Evolutionary conservation across 2,797 vertebrate species (phyloP).

Genomic region (Amniataba percoides): DNA sequence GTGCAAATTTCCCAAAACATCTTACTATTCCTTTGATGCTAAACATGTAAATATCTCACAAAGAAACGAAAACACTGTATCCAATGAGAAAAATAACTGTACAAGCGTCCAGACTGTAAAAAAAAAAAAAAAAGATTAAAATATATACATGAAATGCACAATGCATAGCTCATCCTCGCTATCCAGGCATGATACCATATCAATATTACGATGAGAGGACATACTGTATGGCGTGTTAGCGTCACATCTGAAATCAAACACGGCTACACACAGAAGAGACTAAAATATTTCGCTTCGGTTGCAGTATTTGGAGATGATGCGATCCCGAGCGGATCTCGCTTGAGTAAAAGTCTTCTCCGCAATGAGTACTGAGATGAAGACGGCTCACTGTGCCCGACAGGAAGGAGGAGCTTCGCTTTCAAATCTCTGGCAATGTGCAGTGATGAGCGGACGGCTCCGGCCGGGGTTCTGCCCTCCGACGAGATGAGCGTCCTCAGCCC

Average conservation of each 20-base stretch:
- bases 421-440: constrained; percentile 83
- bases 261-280: constrained; percentile 67
- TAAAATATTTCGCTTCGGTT: constrained; percentile 55
- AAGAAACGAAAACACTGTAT: constrained; percentile 50
- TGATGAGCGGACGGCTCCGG: constrained; percentile 88
- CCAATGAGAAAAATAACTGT: constrained; percentile 67
- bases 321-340: constrained; percentile 38
- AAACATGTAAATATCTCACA: constrained; percentile 60
- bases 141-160: constrained; percentile 82
- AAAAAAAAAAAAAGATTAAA: constrained; percentile 73
- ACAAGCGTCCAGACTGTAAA: constrained; percentile 79
- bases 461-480: constrained; percentile 81
- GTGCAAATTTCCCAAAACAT: constrained; percentile 30
- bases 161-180: constrained; percentile 78
- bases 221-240: constrained; percentile 71
- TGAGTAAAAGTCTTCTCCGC: constrained; percentile 43
- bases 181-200: constrained; percentile 73
- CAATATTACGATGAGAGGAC: constrained; percentile 61
- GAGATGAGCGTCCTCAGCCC: constrained; percentile 59
- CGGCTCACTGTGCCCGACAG: constrained; percentile 67
- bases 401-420: constrained; percentile 70
- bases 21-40: constrained; percentile 36
- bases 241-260: constrained; percentile 68
- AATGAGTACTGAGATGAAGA: constrained; percentile 64
- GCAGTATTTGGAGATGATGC: constrained; percentile 52